Evolutionary conservation across 2,888 invertebrate genomes (phyloP).

Genomic region (Parapristionchus giblindavisi): DNA sequence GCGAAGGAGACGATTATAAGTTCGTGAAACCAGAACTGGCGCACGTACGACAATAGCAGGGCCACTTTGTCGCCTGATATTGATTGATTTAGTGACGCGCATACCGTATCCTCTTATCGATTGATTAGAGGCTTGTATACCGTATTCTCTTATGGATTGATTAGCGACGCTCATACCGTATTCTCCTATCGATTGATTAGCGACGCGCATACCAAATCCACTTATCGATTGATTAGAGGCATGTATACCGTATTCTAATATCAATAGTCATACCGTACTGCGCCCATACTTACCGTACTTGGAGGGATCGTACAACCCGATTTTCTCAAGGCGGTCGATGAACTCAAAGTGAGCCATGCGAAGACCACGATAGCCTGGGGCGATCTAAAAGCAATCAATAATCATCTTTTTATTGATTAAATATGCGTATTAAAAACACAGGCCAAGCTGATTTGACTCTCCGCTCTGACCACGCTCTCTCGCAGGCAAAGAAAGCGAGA

Average conservation of each 20-base stretch:
- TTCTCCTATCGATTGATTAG: too few relatives aligned
- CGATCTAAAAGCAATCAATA: too few relatives aligned
- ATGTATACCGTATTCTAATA: too few relatives aligned
- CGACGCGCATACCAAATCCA: too few relatives aligned
- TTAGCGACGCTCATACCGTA: too few relatives aligned
- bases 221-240: background rate
- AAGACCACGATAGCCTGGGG: slow-evolving; percentile 38
- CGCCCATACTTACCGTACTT: slow-evolving; percentile 17
- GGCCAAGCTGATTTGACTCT: background rate
- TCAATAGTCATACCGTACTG: too few relatives aligned
- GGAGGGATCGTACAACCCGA: background rate
- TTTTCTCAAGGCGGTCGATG: background rate
- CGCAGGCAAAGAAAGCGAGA: too few relatives aligned
- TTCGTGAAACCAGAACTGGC: slow-evolving; percentile 84
- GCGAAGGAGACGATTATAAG: slow-evolving; percentile 86
- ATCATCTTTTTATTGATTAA: too few relatives aligned
- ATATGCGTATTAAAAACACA: background rate
- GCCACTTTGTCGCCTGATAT: slow-evolving; percentile 68
- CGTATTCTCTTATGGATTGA: too few relatives aligned
- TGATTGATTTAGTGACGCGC: too few relatives aligned
- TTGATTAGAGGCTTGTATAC: too few relatives aligned
- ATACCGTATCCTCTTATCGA: too few relatives aligned
- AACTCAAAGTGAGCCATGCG: slow-evolving; percentile 40
- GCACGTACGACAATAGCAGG: slow-evolving; percentile 81
- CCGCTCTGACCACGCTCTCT: background rate